Conservation (phyloP, 2,888 invertebrate species). For the Dilophus febrilis region DNA sequence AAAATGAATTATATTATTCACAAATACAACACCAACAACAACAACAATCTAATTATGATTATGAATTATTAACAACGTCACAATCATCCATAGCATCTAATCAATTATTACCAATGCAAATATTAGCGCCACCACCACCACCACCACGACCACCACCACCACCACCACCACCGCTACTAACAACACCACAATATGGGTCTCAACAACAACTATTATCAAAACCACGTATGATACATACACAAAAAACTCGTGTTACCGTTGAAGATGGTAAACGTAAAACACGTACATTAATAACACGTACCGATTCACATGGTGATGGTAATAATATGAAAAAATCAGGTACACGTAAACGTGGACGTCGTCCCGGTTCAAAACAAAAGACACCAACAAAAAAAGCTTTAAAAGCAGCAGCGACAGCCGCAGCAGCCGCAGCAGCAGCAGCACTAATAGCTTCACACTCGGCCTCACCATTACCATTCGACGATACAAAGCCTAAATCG, state of each 20-base stretch:
- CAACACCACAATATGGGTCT: constrained; percentile 16
- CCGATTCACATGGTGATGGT: constrained; percentile 11
- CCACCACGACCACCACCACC: neutral
- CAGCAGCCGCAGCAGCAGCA: neutral
- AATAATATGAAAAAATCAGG: neutral
- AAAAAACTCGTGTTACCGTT: constrained; percentile 39
- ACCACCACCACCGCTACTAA: constrained; percentile 1
- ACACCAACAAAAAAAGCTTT: too few relatives aligned
- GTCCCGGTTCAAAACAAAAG: neutral
- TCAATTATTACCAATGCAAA: too few relatives aligned
- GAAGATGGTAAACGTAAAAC: constrained; percentile 40
- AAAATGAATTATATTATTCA: too few relatives aligned
- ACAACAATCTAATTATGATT: constrained; percentile 22
- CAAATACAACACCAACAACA: constrained; percentile 27
- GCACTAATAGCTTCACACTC: neutral
- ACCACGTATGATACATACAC: constrained; percentile 64
- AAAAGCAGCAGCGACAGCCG: neutral
- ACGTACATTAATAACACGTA: constrained; percentile 34
- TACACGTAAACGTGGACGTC: neutral
- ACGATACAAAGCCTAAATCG: too few relatives aligned
- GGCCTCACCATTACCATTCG: neutral
- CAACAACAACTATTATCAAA: constrained; percentile 29
- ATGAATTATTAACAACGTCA: constrained; percentile 23
- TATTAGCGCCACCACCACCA: neutral
- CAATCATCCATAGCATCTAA: constrained; percentile 14